Evolutionary conservation across 2,113 vertebrate genomes (phyloP), one percentile per base, ranked within the genome.

Genomic region (Cygnus buccinator): DNA sequence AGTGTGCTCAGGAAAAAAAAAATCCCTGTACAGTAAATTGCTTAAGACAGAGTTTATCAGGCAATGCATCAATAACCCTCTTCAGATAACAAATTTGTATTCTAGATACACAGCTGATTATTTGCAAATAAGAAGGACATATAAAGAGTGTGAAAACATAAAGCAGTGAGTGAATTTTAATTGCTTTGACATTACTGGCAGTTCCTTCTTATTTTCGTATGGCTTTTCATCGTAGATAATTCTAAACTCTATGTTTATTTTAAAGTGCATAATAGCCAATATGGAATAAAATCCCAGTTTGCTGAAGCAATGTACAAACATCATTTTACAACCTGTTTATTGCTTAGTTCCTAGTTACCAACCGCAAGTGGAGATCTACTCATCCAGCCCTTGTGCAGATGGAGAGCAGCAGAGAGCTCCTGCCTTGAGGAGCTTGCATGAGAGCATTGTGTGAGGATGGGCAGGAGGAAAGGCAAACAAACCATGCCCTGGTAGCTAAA

Each of bases 271-370:
- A 43, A 19, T 44, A 44, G 31, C 65, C 70, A 82, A 87, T 84
- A 76, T 28, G 35, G 76, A 89, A 85, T 91, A 84, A 93, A 94
- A 94, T 83, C 74, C 50, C 46, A 26, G 71, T 94, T 96, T 96
- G 41, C 87, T 66, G 48, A 48, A 94, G 66, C 62, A 84, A 13
- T 89, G 28, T 89, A 13, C 59, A 91, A 94, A 93, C 6, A 22
- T 73, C 5, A 31, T 79, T 97, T 96, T 92, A 96, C 37, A 70
- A 35, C 55, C 70, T 55, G 13, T 74, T 96, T 95, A 91, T 96
- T 0, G 0, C 68, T 55, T 75, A 41, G 66, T 75, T 92, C 77
- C 90, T 95, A 66, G 90, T 92, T 84, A 95, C 94, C 71, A 31
- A 3, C 22, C 0, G 0, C 41, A 67, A 93, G 22, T 66, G 77